Conservation (phyloP, 2,888 invertebrate species). For the Cheilosia urbana region DNA sequence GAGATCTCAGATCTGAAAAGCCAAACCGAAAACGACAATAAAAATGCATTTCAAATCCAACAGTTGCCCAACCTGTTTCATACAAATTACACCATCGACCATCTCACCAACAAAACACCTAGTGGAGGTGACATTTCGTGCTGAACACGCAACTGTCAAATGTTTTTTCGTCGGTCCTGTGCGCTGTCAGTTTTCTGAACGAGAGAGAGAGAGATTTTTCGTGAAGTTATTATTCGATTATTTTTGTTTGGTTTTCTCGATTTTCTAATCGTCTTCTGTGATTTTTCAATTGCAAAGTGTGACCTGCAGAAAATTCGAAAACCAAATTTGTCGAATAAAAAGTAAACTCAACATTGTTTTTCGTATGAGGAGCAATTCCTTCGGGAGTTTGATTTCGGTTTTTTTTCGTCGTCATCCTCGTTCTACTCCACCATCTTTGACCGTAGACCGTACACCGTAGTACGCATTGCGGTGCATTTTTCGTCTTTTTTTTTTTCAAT, state of each 20-base stretch:
- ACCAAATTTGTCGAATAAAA: constrained; percentile 22
- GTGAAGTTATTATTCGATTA: constrained; percentile 65
- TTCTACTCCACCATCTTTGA: constrained; percentile 69
- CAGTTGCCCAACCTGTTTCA: constrained; percentile 19
- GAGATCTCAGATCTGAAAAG: too few species aligned
- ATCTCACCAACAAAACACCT: not conserved
- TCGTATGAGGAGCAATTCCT: constrained; percentile 25
- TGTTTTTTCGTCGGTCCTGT: constrained; percentile 49
- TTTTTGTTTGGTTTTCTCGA: constrained; percentile 72
- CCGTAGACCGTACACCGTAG: constrained; percentile 13
- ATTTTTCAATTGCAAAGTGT: constrained; percentile 63
- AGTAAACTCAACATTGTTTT: constrained; percentile 1
- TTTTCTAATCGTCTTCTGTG: constrained; percentile 58
- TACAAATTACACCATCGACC: not conserved
- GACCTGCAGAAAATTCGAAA: constrained; percentile 11
- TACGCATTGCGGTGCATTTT: constrained; percentile 73
- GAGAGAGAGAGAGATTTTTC: constrained; percentile 52
- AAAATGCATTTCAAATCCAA: not conserved
- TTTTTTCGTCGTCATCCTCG: constrained; percentile 45
- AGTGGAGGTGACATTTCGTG: not conserved
- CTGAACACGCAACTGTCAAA: constrained; percentile 44
- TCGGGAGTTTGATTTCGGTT: constrained; percentile 43
- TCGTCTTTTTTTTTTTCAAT: constrained; percentile 15
- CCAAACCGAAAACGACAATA: too few species aligned
- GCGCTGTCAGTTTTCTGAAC: constrained; percentile 60